These are phyloP conservation scores for Emys orbicularis DNA, from an alignment of 2,797 vertebrate genomes.

Conservation along the genomic window DNA sequence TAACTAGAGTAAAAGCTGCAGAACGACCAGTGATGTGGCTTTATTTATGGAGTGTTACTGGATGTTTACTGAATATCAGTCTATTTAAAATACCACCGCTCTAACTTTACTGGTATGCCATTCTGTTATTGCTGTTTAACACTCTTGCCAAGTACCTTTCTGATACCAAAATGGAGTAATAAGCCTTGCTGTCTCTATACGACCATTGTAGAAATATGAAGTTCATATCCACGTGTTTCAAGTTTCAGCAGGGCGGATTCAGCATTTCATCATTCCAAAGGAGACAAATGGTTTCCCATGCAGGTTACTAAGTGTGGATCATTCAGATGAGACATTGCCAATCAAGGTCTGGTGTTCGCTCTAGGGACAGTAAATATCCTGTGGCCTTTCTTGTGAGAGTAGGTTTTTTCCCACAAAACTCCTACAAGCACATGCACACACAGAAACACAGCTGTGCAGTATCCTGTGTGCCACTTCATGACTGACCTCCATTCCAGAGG, in stretches of 20 bases:
- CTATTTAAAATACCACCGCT: background rate
- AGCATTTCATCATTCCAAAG: fast-evolving
- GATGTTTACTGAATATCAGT: background rate
- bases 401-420: constrained; percentile 50
- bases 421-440: constrained; percentile 16
- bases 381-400: background rate
- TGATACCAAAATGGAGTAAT: background rate
- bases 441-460: background rate
- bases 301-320: background rate
- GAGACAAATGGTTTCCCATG: background rate
- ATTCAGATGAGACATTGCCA: background rate
- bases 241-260: background rate
- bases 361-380: background rate
- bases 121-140: background rate
- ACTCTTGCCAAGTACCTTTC: background rate
- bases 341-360: background rate
- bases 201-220: background rate
- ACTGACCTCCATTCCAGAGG: background rate
- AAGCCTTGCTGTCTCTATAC: background rate
- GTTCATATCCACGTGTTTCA: background rate
- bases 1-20: background rate
- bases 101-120: background rate
- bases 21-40: background rate
- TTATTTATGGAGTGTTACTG: background rate
- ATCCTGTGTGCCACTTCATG: background rate